Conservation (phyloP, 2,113 vertebrate species). For the Cepphus grylle region DNA sequence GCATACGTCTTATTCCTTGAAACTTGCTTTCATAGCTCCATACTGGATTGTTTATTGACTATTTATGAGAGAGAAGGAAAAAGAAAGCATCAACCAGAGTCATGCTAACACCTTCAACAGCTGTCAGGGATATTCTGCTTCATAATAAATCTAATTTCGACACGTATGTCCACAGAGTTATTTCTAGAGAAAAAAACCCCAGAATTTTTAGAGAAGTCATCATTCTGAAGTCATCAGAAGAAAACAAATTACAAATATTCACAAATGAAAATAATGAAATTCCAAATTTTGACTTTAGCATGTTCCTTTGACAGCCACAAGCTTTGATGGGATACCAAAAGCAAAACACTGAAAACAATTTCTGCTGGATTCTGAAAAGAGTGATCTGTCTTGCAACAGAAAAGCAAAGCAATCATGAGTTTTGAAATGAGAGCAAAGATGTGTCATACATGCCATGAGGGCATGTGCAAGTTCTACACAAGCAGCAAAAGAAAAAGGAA, state of each 20-base stretch:
- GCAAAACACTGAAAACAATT: neutral
- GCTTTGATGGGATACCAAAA: neutral
- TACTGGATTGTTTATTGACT: neutral
- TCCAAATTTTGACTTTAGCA: neutral
- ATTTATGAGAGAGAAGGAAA: neutral
- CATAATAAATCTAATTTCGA: neutral
- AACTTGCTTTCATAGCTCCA: neutral
- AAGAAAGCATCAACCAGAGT: neutral
- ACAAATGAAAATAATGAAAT: neutral
- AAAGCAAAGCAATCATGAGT: neutral
- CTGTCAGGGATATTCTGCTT: neutral
- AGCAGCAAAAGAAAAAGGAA: neutral
- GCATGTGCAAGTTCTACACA: neutral
- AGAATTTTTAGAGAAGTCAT: neutral
- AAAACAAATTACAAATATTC: neutral
- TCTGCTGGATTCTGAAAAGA: neutral
- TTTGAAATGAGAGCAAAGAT: neutral
- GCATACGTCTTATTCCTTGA: neutral
- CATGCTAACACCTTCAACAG: neutral
- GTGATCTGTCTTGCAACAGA: neutral
- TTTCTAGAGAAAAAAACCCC: neutral
- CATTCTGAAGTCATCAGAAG: neutral
- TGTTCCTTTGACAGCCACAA: neutral
- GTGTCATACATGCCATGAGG: neutral
- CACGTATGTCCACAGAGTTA: neutral